Conservation (phyloP, 2,797 vertebrate genomes). For the Danio albolineatus region DNA sequence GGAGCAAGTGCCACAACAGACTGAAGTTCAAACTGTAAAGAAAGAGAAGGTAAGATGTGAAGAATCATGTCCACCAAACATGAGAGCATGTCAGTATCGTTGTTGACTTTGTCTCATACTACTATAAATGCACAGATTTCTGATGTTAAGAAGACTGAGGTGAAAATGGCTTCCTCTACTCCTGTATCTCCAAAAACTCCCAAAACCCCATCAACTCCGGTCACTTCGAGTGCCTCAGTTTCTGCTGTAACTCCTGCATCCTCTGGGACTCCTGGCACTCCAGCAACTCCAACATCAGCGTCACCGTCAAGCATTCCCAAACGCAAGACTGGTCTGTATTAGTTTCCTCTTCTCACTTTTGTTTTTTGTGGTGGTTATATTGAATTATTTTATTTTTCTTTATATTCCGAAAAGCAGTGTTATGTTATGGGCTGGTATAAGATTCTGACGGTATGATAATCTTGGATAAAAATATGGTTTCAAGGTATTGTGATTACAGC, state of each 20-base stretch:
- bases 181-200: slow-evolving; percentile 50
- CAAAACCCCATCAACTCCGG: slow-evolving; percentile 58
- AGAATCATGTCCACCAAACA: not conserved
- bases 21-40: slow-evolving; percentile 41
- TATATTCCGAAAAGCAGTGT: not conserved
- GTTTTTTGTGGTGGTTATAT: not conserved
- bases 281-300: slow-evolving; percentile 67
- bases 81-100: not conserved
- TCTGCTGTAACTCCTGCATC: slow-evolving; percentile 38
- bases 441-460: too few relatives aligned
- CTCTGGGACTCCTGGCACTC: slow-evolving; percentile 66
- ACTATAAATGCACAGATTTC: slow-evolving; percentile 42
- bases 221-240: slow-evolving; percentile 39
- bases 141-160: slow-evolving; percentile 57
- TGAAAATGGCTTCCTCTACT: slow-evolving; percentile 57
- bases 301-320: slow-evolving; percentile 79
- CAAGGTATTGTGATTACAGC: too few relatives aligned
- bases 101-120: not conserved
- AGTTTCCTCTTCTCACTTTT: not conserved
- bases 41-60: slow-evolving; percentile 56
- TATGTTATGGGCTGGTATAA: too few relatives aligned
- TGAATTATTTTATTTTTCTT: not conserved
- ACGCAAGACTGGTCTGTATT: slow-evolving; percentile 83
- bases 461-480: too few relatives aligned
- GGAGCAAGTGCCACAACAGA: slow-evolving; percentile 55